Base-by-base conservation (phyloP, 2,113 vertebrate genomes). In the Vidua macroura region DNA sequence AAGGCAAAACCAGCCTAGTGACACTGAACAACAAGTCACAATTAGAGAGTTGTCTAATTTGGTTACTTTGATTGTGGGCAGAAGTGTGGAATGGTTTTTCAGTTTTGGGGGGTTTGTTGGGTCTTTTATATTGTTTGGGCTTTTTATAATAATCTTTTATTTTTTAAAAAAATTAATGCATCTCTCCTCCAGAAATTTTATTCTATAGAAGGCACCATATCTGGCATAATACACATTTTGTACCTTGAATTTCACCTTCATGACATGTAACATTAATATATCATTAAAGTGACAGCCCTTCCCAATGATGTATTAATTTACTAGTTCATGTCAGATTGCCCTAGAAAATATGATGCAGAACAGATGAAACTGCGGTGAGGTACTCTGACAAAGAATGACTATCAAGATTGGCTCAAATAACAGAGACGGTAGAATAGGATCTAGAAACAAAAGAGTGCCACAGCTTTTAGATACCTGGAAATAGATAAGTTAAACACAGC, bases 241-340 rank as follows among this genome's bases (percentile, higher is more conserved):
- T 60, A 77, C 55, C 23, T 90, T 94, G 22, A 31, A 39, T 69
- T 76, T 95, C 64, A 55, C 37, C 22, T 76, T 77, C 39, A 83
- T 74, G 51, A 94, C 37, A 5, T 79, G 46, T 28, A 37, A 91
- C 83, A 81, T 92, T 90, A 96, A 94, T 91, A 56, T 15, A 92
- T 88, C 88, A 74, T 83, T 90, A 94, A 95, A 90, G 31, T 74
- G 77, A 94, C 81, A 94, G 62, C 33, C 76, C 72, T 96, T 92
- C 91, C 63, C 78, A 76, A 37, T 83, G 85, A 95, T 95, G 19
- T 43, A 93, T 95, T 96, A 83, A 41, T 70, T 51, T 13, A 63
- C 75, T 30, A 79, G 60, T 30, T 88, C 86, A 67, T 28, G 63
- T 51, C 51, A 49, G 62, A 80, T 58, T 89, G 51, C 46, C 39